These are phyloP conservation scores for Ctenicera cuprea DNA, from an alignment of 2,888 invertebrate species.

Conservation along the genomic window DNA sequence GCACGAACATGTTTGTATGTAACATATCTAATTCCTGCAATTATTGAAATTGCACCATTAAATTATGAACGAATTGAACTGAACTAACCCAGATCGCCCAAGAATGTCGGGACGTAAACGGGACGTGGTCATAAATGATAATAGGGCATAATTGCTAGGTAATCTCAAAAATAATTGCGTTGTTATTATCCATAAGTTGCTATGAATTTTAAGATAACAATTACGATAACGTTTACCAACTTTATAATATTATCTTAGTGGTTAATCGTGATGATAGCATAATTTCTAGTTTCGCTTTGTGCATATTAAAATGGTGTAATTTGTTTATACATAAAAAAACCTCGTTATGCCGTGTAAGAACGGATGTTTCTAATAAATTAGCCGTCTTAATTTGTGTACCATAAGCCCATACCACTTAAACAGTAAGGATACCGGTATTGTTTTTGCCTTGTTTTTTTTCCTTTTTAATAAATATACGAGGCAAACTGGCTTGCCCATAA, in stretches of 20 bases:
- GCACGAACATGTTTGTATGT: conserved; percentile 32
- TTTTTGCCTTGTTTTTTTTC: neutral
- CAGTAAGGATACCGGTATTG: neutral
- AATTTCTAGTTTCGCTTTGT: conserved; percentile 36
- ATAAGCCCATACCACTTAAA: neutral
- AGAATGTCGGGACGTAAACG: neutral
- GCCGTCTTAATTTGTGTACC: conserved; percentile 23
- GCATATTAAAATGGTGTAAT: conserved; percentile 35
- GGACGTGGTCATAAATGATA: conserved; percentile 37
- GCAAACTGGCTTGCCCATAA: neutral
- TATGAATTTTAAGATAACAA: conserved; percentile 36
- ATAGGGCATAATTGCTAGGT: conserved; percentile 42
- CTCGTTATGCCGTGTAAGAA: conserved; percentile 1
- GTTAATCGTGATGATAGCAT: conserved; percentile 34
- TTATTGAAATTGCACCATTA: conserved; percentile 44
- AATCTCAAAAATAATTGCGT: conserved; percentile 40
- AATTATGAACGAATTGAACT: conserved; percentile 26
- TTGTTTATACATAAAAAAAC: conserved; percentile 17
- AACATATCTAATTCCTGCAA: conserved; percentile 37
- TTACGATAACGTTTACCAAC: conserved; percentile 32
- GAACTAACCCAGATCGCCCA: conserved; percentile 22
- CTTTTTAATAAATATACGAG: neutral
- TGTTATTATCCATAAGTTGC: conserved; percentile 21
- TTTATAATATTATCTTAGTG: conserved; percentile 11
- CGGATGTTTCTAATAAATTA: conserved; percentile 37